A percentile compares a stretch with the other conserved stretches of the same genome.
Evolutionary conservation across 2,888 invertebrate genomes (phyloP).

Genomic region (Trisateles emortualis): DNA sequence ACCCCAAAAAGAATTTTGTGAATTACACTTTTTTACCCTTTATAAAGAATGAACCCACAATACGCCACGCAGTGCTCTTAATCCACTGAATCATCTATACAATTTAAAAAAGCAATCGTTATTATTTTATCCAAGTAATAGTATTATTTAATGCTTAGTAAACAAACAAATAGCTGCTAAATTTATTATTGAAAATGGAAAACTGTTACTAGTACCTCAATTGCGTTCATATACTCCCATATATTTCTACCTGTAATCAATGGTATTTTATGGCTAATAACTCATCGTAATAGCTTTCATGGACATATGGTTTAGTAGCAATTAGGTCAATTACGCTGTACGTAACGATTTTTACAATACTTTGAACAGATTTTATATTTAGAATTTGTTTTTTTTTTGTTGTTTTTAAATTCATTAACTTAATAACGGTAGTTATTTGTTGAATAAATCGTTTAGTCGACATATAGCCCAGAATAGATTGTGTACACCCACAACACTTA

Average conservation of each 20-base stretch:
- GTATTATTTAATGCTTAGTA: no score
- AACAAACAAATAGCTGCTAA: neutral
- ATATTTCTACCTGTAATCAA: constrained; percentile 20
- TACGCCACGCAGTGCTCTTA: no score
- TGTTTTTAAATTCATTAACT: neutral
- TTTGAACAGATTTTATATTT: neutral
- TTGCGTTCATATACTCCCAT: constrained; percentile 11
- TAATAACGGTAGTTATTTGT: neutral
- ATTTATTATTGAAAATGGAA: neutral
- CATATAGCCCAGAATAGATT: no score
- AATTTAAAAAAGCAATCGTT: no score
- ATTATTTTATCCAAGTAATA: no score
- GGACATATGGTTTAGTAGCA: constrained; percentile 18
- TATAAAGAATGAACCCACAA: no score
- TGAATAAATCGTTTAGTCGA: no score
- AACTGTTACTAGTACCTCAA: neutral
- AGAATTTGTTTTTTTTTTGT: neutral
- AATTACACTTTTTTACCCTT: no score
- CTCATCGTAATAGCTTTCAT: constrained; percentile 28
- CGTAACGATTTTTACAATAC: constrained; percentile 10
- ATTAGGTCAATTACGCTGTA: constrained; percentile 28
- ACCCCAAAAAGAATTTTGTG: no score
- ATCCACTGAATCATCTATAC: no score
- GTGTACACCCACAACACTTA: no score
- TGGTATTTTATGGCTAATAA: constrained; percentile 31